Conservation (phyloP, 1,140 invertebrate genomes). For the Hestina assimilis region DNA sequence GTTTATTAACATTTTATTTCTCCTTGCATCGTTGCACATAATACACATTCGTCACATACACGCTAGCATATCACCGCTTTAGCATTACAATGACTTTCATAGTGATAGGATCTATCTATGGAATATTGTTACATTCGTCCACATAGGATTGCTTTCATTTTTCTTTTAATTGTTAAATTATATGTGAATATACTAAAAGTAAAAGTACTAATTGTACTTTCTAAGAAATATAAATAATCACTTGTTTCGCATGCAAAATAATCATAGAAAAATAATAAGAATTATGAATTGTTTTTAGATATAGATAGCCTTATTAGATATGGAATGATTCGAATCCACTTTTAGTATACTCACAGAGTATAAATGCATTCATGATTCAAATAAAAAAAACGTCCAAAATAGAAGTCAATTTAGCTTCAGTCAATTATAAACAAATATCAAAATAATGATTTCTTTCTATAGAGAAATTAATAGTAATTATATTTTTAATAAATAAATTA, state of each 20-base stretch:
- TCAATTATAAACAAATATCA: conserved; percentile 66
- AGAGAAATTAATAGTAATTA: conserved; percentile 51
- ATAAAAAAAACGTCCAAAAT: conserved; percentile 55
- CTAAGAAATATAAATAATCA: conserved; percentile 46
- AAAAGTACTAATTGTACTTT: conserved; percentile 50
- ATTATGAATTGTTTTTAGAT: conserved; percentile 46
- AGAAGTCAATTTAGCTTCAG: conserved; percentile 64
- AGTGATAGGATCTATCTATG: conserved; percentile 65
- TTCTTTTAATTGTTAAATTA: conserved; percentile 68
- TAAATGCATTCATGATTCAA: conserved; percentile 64
- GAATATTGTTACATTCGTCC: conserved; percentile 56
- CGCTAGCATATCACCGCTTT: conserved; percentile 62
- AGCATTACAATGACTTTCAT: conserved; percentile 67
- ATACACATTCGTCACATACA: conserved; percentile 70
- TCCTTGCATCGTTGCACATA: conserved; percentile 69
- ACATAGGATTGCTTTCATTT: conserved; percentile 68
- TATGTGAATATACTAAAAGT: conserved; percentile 75
- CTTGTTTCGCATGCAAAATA: conserved; percentile 64
- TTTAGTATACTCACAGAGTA: conserved; percentile 72
- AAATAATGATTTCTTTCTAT: conserved; percentile 63
- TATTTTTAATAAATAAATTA: conserved; percentile 69
- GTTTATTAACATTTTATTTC: conserved; percentile 78
- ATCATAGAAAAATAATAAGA: conserved; percentile 63
- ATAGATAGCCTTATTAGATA: conserved; percentile 61
- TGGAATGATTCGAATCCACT: conserved; percentile 73